Conservation (phyloP, 2,113 vertebrate species). For the Microcebus murinus region DNA sequence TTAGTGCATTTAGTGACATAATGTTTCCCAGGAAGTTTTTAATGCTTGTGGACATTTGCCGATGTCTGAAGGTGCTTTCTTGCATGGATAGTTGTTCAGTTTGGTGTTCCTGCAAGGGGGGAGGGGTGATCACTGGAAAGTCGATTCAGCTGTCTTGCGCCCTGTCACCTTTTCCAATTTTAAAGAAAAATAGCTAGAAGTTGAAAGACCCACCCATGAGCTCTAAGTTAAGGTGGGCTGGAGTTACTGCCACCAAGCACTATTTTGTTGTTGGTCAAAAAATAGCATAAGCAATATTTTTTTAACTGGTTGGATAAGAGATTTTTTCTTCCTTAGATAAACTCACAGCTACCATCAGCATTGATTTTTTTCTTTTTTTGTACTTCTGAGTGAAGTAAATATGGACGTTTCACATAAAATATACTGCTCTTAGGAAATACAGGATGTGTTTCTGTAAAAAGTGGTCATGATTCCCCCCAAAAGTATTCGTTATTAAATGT, state of each 20-base stretch:
- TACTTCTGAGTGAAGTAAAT: constrained; percentile 32
- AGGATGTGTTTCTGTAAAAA: not conserved
- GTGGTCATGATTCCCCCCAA: not conserved
- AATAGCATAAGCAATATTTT: not conserved
- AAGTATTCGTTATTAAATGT: not conserved
- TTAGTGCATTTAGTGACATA: not conserved
- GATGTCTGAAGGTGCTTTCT: not conserved
- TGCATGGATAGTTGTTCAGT: not conserved
- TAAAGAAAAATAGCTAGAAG: not conserved
- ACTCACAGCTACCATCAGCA: not conserved
- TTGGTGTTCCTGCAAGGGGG: not conserved
- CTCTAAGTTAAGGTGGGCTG: not conserved
- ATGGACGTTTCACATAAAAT: not conserved
- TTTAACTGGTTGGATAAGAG: not conserved
- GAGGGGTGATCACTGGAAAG: not conserved
- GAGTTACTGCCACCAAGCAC: not conserved
- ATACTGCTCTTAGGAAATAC: not conserved
- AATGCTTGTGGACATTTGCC: not conserved
- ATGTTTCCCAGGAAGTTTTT: not conserved
- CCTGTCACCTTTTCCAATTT: not conserved
- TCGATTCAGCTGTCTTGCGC: not conserved
- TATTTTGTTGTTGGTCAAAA: constrained; percentile 1
- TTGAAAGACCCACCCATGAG: constrained; percentile 5
- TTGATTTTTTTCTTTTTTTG: not conserved
- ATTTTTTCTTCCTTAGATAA: constrained; percentile 45